These are phyloP conservation scores for Anagyrus pseudococci DNA, from an alignment of 2,888 invertebrate species.

Conservation along the genomic window DNA sequence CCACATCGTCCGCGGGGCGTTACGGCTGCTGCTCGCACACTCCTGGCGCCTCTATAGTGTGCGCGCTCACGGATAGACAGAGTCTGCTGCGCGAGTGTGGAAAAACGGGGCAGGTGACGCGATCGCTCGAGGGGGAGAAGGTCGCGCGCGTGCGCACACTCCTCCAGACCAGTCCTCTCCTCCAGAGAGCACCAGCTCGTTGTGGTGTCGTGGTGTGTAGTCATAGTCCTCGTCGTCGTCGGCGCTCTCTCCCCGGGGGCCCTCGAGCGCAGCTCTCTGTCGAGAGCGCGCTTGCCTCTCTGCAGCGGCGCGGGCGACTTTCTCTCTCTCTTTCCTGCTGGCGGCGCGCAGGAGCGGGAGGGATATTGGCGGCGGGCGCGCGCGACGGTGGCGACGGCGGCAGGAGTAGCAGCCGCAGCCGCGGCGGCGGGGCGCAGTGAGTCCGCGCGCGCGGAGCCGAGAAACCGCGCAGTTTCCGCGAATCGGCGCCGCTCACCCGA, in stretches of 20 bases:
- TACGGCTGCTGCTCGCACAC: not conserved
- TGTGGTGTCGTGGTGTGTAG: no score
- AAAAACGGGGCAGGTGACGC: conserved; percentile 42
- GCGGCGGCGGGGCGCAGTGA: not conserved
- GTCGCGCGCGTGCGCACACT: conserved; percentile 51
- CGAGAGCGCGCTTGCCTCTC: not conserved
- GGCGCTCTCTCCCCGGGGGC: conserved; percentile 1
- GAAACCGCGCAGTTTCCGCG: conserved; percentile 57
- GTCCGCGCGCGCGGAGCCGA: conserved; percentile 13
- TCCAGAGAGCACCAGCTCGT: no score
- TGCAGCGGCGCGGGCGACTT: not conserved
- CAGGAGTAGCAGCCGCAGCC: not conserved
- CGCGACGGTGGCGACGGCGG: not conserved
- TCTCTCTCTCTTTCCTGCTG: not conserved
- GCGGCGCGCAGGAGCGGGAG: not conserved
- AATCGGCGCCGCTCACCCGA: conserved; percentile 50
- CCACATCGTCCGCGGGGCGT: not conserved
- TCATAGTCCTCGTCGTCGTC: not conserved
- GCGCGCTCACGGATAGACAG: not conserved
- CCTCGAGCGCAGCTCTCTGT: not conserved
- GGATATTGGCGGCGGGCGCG: not conserved
- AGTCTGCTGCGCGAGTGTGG: not conserved
- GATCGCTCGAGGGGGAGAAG: conserved; percentile 39
- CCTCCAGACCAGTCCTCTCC: conserved; percentile 23
- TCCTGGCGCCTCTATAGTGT: not conserved